Percentiles rank a stretch among this genome's conserved stretches.
Conservation (phyloP, 1,140 invertebrate species). For the Lepeophtheirus salmonis region DNA sequence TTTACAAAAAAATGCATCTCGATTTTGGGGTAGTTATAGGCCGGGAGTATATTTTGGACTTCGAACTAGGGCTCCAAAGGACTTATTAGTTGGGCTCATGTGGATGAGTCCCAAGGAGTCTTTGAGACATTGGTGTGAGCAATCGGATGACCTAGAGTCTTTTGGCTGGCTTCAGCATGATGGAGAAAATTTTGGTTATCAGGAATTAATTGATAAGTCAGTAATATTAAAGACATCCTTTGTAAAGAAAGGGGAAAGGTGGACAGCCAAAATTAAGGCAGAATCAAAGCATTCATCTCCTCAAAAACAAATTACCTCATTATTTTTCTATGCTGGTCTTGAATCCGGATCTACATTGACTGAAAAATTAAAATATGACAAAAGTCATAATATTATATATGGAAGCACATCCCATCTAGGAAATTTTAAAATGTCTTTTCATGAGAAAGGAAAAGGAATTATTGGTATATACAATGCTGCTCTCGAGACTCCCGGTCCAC, state of each 20-base stretch:
- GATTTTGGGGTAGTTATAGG: slow-evolving; percentile 82
- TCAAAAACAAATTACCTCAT: slow-evolving; percentile 26
- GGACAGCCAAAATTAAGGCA: slow-evolving; percentile 64
- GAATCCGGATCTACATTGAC: background rate
- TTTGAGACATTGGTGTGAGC: slow-evolving; percentile 23
- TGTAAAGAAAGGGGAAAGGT: slow-evolving; percentile 81
- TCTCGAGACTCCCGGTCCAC: slow-evolving; percentile 11
- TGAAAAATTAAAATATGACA: background rate
- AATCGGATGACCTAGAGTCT: slow-evolving; percentile 49
- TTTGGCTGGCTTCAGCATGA: slow-evolving; percentile 83
- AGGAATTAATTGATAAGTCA: slow-evolving; percentile 62
- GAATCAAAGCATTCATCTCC: slow-evolving; percentile 32
- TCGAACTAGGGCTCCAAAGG: slow-evolving; percentile 66
- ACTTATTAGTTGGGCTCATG: slow-evolving; percentile 80
- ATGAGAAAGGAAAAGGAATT: background rate
- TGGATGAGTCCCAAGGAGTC: slow-evolving; percentile 64
- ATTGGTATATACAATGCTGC: background rate
- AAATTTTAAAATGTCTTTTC: slow-evolving; percentile 19
- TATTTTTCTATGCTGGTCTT: slow-evolving; percentile 1
- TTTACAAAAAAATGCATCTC: slow-evolving; percentile 48
- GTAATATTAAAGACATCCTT: slow-evolving; percentile 65
- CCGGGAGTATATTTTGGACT: slow-evolving; percentile 73
- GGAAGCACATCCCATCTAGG: background rate
- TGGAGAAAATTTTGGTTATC: slow-evolving; percentile 71
- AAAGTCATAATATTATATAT: background rate